Percentiles rank a stretch among this genome's conserved stretches.
phyloP scores from a whole-genome alignment of 2,113 vertebrate genomes.

The Hypomesus transpacificus region DNA sequence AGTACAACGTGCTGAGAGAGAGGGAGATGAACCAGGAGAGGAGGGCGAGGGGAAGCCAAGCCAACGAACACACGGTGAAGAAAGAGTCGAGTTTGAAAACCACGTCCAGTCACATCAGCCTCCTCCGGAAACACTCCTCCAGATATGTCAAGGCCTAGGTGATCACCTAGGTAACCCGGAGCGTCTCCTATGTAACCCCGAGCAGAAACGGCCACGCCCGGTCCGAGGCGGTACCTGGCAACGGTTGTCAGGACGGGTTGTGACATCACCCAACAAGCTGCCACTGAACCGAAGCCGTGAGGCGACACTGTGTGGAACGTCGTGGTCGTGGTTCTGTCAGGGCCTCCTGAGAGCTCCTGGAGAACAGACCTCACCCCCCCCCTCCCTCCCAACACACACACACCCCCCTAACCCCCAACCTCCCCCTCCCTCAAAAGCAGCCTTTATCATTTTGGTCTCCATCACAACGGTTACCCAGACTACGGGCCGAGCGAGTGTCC shows the following conservation, averaged over 20 bases:
- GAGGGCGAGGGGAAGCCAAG: conserved; percentile 60
- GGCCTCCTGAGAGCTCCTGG: conserved; percentile 18
- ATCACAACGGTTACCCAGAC: conserved; percentile 39
- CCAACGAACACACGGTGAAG: conserved; percentile 58
- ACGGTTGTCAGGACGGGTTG: too few species aligned
- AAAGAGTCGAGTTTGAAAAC: conserved; percentile 57
- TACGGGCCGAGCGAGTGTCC: too few species aligned
- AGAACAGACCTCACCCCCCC: too few species aligned
- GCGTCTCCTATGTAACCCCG: too few species aligned
- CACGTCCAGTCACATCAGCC: conserved; percentile 49
- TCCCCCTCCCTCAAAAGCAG: conserved; percentile 53
- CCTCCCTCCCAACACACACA: conserved; percentile 1
- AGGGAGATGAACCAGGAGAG: conserved; percentile 66
- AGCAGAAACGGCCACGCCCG: too few species aligned
- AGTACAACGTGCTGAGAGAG: conserved; percentile 91
- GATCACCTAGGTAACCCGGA: too few species aligned
- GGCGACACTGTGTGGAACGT: too few species aligned
- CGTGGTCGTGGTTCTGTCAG: too few species aligned
- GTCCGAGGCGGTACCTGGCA: too few species aligned
- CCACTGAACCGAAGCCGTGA: too few species aligned
- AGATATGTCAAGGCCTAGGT: conserved; percentile 13
- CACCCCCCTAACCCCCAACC: conserved; percentile 18
- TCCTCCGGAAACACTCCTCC: conserved; percentile 4
- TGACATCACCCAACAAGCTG: too few species aligned
- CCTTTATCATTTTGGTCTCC: conserved; percentile 55